These are phyloP conservation scores for Malurus elegans DNA, from an alignment of 2,113 vertebrate species.

Conservation along the genomic window DNA sequence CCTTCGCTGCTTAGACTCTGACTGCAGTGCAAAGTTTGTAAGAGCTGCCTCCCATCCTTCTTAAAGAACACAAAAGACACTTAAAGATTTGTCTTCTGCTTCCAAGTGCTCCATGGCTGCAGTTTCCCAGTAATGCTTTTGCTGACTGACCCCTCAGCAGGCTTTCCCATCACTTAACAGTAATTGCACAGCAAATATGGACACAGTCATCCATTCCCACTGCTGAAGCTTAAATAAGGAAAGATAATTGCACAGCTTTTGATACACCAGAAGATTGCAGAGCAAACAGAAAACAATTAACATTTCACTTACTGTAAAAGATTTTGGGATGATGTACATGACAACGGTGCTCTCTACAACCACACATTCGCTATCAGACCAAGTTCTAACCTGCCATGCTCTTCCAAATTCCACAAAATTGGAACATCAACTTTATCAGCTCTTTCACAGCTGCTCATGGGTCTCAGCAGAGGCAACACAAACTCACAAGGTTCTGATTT, in stretches of 20 bases:
- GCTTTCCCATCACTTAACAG: neutral
- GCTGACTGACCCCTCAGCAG: neutral
- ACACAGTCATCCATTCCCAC: neutral
- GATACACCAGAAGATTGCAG: neutral
- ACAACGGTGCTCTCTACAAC: neutral
- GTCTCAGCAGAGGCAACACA: neutral
- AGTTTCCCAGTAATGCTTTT: neutral
- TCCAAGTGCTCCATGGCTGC: neutral
- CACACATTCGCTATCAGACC: neutral
- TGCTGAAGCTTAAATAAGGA: neutral
- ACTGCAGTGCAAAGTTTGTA: neutral
- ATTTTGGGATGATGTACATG: neutral
- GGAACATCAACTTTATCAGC: neutral
- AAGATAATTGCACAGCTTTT: neutral
- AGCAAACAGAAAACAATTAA: neutral
- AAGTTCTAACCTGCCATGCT: neutral
- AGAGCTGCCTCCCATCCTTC: neutral
- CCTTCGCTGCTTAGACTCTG: neutral
- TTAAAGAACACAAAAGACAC: neutral
- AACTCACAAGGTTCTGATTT: neutral
- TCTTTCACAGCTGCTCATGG: neutral
- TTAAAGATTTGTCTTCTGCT: conserved; percentile 5
- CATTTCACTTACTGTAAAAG: neutral
- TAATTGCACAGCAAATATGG: neutral
- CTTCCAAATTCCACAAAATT: neutral